Conservation (phyloP, 2,888 invertebrate species). For the Myopa testacea region DNA sequence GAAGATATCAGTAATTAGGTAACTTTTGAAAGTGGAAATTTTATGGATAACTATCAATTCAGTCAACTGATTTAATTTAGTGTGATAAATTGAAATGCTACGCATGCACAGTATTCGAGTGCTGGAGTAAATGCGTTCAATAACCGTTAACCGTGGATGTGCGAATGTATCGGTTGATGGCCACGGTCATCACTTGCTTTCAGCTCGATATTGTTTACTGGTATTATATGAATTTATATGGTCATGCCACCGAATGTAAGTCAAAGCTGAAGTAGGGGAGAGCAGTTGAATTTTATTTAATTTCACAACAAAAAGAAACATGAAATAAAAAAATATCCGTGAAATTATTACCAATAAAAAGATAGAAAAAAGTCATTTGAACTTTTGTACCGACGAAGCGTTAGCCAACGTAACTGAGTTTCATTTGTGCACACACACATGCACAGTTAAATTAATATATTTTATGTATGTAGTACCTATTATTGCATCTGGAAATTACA, state of each 20-base stretch:
- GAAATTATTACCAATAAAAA: not conserved
- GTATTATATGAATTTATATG: not conserved
- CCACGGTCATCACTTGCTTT: too few relatives aligned
- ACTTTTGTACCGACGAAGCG: too few relatives aligned
- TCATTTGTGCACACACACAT: too few relatives aligned
- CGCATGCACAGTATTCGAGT: not conserved
- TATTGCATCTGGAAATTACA: too few relatives aligned
- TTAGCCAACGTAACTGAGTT: too few relatives aligned
- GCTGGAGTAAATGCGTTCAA: not conserved
- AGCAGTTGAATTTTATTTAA: slow-evolving; percentile 2
- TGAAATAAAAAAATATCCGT: slow-evolving; percentile 3
- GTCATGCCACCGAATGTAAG: too few relatives aligned
- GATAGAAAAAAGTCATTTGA: not conserved
- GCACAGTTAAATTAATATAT: too few relatives aligned
- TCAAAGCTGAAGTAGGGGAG: slow-evolving; percentile 8
- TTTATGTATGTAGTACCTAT: too few relatives aligned
- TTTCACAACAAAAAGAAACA: not conserved
- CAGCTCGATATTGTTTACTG: not conserved
- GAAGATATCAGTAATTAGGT: too few relatives aligned
- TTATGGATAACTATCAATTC: too few relatives aligned
- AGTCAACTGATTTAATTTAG: too few relatives aligned
- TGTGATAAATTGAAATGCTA: not conserved
- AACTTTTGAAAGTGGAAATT: too few relatives aligned
- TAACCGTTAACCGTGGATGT: not conserved
- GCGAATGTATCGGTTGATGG: not conserved